Evolutionary conservation across 1,140 invertebrate genomes (phyloP).

Genomic region (Dreissena polymorpha): DNA sequence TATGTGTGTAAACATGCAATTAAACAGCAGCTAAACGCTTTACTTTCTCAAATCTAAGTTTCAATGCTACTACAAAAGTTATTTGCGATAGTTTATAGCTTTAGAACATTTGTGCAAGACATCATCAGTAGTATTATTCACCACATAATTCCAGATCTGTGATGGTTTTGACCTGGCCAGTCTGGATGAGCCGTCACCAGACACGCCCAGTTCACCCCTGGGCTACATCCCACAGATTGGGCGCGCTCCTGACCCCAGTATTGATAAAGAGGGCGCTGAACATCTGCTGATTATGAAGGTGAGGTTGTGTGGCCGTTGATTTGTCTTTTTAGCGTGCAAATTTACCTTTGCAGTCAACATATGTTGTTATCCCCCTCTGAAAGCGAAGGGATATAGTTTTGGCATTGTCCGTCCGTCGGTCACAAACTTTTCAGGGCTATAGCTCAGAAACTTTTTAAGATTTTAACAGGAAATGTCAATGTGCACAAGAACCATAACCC

Average conservation of each 20-base stretch:
- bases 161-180: constrained; percentile 84
- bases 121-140: no score
- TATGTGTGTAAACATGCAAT: no score
- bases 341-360: neutral
- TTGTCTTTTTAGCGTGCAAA: neutral
- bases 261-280: constrained; percentile 74
- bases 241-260: constrained; percentile 70
- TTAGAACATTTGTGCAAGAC: no score
- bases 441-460: neutral
- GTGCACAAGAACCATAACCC: neutral
- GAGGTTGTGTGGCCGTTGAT: constrained; percentile 33
- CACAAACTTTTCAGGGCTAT: neutral
- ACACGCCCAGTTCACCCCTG: constrained; percentile 62
- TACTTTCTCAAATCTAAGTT: no score
- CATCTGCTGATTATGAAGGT: constrained; percentile 80
- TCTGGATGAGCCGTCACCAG: constrained; percentile 57
- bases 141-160: constrained; percentile 94
- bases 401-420: neutral
- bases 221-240: constrained; percentile 61
- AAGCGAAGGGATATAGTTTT: no score
- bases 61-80: no score
- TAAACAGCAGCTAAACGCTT: no score
- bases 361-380: no score
- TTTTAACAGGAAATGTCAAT: neutral
- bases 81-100: no score